Evolutionary conservation across 2,888 invertebrate genomes (phyloP).

Genomic region (Conchocele bisecta): DNA sequence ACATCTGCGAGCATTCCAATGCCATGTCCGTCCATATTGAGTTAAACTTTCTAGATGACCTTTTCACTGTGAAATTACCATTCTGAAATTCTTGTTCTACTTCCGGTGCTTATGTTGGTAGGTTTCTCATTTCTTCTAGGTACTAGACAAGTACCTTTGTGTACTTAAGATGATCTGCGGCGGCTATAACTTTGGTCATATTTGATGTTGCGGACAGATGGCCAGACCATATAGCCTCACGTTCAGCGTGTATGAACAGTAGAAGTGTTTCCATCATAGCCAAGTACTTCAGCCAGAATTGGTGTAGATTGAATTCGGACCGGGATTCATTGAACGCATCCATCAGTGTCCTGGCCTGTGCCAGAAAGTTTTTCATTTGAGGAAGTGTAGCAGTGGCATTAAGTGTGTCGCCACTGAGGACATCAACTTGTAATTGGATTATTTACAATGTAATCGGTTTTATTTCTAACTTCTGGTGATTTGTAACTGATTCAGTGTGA

Average conservation of each 20-base stretch:
- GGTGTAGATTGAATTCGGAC: neutral
- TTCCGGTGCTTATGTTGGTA: neutral
- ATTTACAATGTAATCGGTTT: no score
- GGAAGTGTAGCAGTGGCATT: neutral
- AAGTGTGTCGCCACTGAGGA: neutral
- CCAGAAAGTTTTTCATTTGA: neutral
- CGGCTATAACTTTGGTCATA: constrained; percentile 6
- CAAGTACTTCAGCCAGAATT: neutral
- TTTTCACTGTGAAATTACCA: no score
- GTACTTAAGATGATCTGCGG: constrained; percentile 7
- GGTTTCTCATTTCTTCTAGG: neutral
- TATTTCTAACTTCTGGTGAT: no score
- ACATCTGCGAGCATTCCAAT: no score
- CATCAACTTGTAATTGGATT: no score
- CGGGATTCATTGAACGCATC: neutral
- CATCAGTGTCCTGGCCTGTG: neutral
- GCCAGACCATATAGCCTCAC: neutral
- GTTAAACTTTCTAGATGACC: no score
- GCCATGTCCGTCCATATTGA: no score
- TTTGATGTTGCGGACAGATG: neutral
- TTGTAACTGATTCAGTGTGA: no score
- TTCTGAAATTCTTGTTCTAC: no score
- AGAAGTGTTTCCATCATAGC: neutral
- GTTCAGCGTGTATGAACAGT: neutral
- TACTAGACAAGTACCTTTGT: neutral